A percentile compares a stretch with the other conserved stretches of the same genome.
Evolutionary conservation across 2,113 vertebrate species (phyloP).

Genomic region (Halcyon malimbica): DNA sequence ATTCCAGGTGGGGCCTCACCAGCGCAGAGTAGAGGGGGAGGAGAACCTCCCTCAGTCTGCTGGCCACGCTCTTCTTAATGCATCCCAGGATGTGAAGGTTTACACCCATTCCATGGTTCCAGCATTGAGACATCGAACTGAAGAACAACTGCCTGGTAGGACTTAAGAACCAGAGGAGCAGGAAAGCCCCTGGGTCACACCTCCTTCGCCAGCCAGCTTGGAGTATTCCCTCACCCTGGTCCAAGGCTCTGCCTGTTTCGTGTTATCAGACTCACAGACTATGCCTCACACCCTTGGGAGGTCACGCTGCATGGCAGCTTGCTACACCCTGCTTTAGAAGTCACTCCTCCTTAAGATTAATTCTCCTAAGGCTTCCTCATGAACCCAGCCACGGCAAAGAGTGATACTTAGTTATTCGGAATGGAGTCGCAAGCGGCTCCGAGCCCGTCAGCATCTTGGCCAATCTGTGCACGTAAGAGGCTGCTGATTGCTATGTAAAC

Average conservation of each 20-base stretch:
- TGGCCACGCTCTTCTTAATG: too few species aligned
- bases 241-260: neutral
- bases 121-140: neutral
- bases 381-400: neutral
- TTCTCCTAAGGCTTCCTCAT: neutral
- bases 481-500: neutral
- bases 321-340: neutral
- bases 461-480: neutral
- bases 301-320: neutral
- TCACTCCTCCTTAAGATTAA: neutral
- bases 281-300: accelerated
- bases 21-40: too few species aligned
- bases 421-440: neutral
- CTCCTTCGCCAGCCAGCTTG: neutral
- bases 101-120: neutral
- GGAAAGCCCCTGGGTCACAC: accelerated
- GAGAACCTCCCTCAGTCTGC: too few species aligned
- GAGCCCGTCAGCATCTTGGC: neutral
- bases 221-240: neutral
- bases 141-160: neutral
- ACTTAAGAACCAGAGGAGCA: neutral
- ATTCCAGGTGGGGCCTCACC: too few species aligned
- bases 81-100: neutral
- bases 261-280: accelerated
- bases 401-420: neutral